Evolutionary conservation across 2,797 vertebrate genomes (phyloP), one percentile per base, ranked within the genome.

Genomic region (Lepus townsendii): DNA sequence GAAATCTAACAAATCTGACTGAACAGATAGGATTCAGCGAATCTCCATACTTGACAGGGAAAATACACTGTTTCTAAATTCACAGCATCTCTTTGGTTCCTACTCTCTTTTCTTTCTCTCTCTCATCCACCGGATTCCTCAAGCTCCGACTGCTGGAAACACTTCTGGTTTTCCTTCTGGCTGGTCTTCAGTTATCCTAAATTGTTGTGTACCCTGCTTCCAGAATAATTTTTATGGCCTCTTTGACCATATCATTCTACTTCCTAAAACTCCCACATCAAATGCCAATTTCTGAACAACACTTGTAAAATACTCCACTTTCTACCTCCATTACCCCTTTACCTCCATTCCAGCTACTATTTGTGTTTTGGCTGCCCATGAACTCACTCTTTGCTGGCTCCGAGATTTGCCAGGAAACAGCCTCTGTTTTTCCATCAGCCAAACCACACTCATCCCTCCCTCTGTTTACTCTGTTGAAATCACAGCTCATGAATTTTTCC

Each of bases 401-500:
- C 50, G 35, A 85, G n/a, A 54, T 96, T 90, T 94, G 89, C 91
- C 95, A 97, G 94, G 94, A 96, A 96, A 95, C 60, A 95, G 89
- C 32, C 89, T 92, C 97, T 96, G 80, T 87, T 96, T 96, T 97
- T 97, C 87, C 96, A 96, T 90, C 94, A 71, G 80, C 93, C 89
- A 96, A 95, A 97, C 92, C 94, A 95, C 89, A 95, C 71, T 84
- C 91, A 87, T 88, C 83, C 87, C 84, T 95, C 94, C 66, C 79
- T 86, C 84, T 96, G 63, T 95, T 96, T 94, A 93, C 91, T 96
- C 80, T 94, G 90, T 79, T 96, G 91, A 97, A 95, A 96, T 95
- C 89, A 92, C 78, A 90, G 88, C 42, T 91, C 68, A 79, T 88
- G 89, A 95, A 86, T 88, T 87, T 91, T 96, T 76, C 50, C 94